Evolutionary conservation across 2,888 invertebrate species (phyloP), one percentile per base, ranked within the genome.

Genomic region (Apodemia duryi): DNA sequence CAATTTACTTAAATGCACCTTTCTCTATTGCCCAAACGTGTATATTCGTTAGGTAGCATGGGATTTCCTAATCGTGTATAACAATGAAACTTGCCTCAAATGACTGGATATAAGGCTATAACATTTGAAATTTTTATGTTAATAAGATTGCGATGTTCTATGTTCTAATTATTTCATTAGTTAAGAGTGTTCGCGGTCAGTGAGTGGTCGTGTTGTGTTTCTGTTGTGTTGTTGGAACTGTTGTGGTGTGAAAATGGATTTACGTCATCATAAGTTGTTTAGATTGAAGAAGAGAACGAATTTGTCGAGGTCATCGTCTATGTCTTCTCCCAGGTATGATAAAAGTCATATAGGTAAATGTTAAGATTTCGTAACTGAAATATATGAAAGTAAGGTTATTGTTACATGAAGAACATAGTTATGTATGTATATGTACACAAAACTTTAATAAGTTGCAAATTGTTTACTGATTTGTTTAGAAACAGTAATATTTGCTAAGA

Each of bases 41-140:
- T 72, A 72, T 69, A 73, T 73, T 73, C 72, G 73, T 72, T 72
- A 71, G 84, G 67, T 74, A 79, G 80, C 85, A 78, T 71, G 80
- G 80, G 85, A 86, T 82, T 80, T 75, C 78, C 76, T 74, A 74
- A 73, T 70, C 71, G 68, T 71, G 70, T 72, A 80, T 82, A 57
- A 57, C 82, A 82, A 78, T 83, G 83, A 81, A 81, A 57, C 84
- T 82, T 81, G 76, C 79, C 74, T 81, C 80, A 80, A 85, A 83
- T 83, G 80, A 81, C 80, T 84, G 78, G 77, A 80, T 82, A 72
- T 84, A 83, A 89, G 85, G 87, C 79, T 85, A 57, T 57, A 87
- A 83, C 85, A 88, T 86, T 89, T 89, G 90, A 90, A 90, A 88
- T 88, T 84, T 81, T 86, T 88, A 91, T 91, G 89, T 78, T 87